Percentiles rank a stretch among this genome's conserved stretches.
Evolutionary conservation across 2,113 vertebrate genomes (phyloP).

Genomic region (Halichoerus grypus): DNA sequence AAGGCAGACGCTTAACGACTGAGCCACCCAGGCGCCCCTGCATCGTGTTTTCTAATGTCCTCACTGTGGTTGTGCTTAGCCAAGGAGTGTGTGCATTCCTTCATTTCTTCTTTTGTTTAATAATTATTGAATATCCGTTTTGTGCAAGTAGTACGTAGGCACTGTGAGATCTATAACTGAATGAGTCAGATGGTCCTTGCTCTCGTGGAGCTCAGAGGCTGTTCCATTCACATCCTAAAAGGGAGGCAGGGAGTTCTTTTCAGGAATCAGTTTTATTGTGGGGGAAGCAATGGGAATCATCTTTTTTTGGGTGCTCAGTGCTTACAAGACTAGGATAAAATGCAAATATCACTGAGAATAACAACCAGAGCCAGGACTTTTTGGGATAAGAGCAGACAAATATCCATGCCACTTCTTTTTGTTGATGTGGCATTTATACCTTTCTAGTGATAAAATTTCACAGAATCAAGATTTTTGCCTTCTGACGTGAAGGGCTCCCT

Average conservation of each 20-base stretch:
- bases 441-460: background rate
- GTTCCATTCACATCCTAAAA: background rate
- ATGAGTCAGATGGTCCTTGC: background rate
- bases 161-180: background rate
- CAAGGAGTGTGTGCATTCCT: background rate
- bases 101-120: conserved; percentile 30
- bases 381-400: background rate
- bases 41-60: background rate
- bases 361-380: background rate
- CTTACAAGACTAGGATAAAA: background rate
- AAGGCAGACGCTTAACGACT: too few species aligned
- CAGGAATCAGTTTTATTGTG: background rate
- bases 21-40: too few species aligned
- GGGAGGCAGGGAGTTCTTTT: background rate
- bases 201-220: background rate
- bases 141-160: background rate
- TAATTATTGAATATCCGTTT: background rate
- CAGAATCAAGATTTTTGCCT: background rate
- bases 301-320: background rate
- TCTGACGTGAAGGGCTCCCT: too few species aligned
- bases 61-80: background rate
- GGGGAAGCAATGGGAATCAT: background rate
- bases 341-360: background rate
- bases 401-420: background rate
- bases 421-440: background rate